phyloP scores from a whole-genome alignment of 2,797 vertebrate genomes.

The Simalia tracyae region DNA sequence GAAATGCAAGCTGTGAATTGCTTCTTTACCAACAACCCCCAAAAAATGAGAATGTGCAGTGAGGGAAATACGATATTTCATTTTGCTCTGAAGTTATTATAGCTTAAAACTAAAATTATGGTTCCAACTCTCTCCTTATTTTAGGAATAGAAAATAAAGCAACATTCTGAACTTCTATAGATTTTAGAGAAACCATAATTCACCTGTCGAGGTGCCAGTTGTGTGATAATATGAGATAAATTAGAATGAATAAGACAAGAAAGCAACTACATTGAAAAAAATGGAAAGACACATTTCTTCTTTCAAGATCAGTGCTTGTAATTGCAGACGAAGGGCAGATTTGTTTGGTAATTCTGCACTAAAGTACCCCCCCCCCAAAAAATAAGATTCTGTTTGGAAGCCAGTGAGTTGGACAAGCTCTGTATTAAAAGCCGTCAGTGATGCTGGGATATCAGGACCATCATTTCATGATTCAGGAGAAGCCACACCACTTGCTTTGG shows the following conservation, averaged over 20 bases:
- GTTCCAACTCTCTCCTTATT: slow-evolving; percentile 22
- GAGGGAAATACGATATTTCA: slow-evolving; percentile 18
- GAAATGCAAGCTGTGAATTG: slow-evolving; percentile 20
- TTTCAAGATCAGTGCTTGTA: slow-evolving; percentile 7
- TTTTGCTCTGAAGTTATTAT: slow-evolving; percentile 36
- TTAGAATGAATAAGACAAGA: slow-evolving; percentile 39
- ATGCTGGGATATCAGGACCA: not conserved
- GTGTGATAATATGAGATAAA: slow-evolving; percentile 55
- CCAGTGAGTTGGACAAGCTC: not conserved
- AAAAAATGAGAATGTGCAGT: not conserved
- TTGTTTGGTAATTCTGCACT: not conserved
- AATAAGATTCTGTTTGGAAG: too few relatives aligned
- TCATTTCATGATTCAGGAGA: not conserved
- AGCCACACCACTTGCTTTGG: not conserved
- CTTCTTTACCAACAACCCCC: not conserved
- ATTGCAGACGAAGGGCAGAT: not conserved
- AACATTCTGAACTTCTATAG: slow-evolving; percentile 31
- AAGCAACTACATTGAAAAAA: slow-evolving; percentile 31
- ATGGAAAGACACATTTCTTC: slow-evolving; percentile 2
- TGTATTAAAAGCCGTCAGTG: not conserved
- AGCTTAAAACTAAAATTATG: slow-evolving; percentile 47
- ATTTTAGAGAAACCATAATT: slow-evolving; percentile 54
- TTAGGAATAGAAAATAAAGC: slow-evolving; percentile 36
- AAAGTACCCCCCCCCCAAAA: too few relatives aligned
- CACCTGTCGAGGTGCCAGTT: slow-evolving; percentile 35